A percentile compares a stretch with the other conserved stretches of the same genome.
These are phyloP conservation scores for Anagyrus pseudococci DNA, from an alignment of 2,888 invertebrate species.

Conservation along the genomic window DNA sequence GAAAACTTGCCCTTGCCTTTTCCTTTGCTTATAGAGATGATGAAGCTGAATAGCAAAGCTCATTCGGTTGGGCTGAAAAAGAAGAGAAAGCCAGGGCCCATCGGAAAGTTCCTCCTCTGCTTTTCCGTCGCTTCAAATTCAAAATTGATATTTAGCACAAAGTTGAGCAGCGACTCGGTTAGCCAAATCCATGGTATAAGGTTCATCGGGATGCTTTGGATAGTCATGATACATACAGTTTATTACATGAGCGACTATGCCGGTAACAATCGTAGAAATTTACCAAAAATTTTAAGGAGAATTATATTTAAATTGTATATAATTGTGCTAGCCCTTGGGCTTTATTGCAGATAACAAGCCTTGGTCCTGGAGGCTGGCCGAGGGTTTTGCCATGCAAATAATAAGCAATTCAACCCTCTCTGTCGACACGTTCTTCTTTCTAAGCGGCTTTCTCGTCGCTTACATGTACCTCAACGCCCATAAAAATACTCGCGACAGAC, in stretches of 20 bases:
- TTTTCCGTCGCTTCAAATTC: constrained; percentile 65
- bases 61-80: not conserved
- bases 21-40: constrained; percentile 9
- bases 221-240: constrained; percentile 65
- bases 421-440: constrained; percentile 64
- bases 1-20: no score
- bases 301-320: not conserved
- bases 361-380: constrained; percentile 54
- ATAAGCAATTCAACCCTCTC: constrained; percentile 62
- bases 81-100: not conserved
- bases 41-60: constrained; percentile 18
- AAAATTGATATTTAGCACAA: constrained; percentile 59
- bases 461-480: constrained; percentile 47
- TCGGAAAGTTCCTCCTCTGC: constrained; percentile 46
- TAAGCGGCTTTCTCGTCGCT: constrained; percentile 56
- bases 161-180: constrained; percentile 54
- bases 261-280: constrained; percentile 42
- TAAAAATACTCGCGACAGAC: constrained; percentile 16
- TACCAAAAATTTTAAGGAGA: constrained; percentile 1
- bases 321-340: not conserved
- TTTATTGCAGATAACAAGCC: constrained; percentile 55
- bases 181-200: constrained; percentile 64
- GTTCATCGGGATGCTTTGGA: constrained; percentile 67
- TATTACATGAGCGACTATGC: constrained; percentile 59
- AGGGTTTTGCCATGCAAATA: constrained; percentile 57